Conservation (phyloP, 2,888 invertebrate genomes). For the Diploptera punctata region DNA sequence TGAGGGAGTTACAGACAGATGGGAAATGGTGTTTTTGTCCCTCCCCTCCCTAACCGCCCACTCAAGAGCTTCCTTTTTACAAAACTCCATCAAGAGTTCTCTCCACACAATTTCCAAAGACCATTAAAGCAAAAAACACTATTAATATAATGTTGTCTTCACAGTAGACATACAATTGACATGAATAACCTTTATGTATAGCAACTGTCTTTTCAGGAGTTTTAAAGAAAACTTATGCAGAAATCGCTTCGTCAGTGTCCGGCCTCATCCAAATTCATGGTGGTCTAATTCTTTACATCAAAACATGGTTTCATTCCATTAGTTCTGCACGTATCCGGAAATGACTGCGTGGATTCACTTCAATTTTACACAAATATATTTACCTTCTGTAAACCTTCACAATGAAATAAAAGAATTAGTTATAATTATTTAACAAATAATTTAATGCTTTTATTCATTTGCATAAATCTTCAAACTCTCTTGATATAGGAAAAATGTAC, state of each 20-base stretch:
- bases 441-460: too few relatives aligned
- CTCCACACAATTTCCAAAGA: not conserved
- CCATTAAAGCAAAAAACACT: not conserved
- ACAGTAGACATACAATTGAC: constrained; percentile 7
- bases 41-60: not conserved
- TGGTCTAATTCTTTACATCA: not conserved
- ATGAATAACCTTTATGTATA: not conserved
- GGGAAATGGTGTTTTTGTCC: not conserved
- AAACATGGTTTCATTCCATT: not conserved
- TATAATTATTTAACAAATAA: too few relatives aligned
- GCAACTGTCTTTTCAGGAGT: not conserved
- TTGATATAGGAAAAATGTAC: too few relatives aligned
- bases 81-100: not conserved
- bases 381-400: too few relatives aligned
- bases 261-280: not conserved
- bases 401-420: too few relatives aligned
- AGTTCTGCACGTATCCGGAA: constrained; percentile 5
- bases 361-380: too few relatives aligned
- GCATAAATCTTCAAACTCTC: too few relatives aligned
- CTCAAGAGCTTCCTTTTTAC: not conserved
- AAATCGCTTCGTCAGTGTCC: constrained; percentile 2
- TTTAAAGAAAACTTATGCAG: not conserved
- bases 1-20: not conserved
- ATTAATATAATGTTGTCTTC: not conserved
- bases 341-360: not conserved